Evolutionary conservation across 2,113 vertebrate genomes (phyloP).

Genomic region (Saccopteryx bilineata): DNA sequence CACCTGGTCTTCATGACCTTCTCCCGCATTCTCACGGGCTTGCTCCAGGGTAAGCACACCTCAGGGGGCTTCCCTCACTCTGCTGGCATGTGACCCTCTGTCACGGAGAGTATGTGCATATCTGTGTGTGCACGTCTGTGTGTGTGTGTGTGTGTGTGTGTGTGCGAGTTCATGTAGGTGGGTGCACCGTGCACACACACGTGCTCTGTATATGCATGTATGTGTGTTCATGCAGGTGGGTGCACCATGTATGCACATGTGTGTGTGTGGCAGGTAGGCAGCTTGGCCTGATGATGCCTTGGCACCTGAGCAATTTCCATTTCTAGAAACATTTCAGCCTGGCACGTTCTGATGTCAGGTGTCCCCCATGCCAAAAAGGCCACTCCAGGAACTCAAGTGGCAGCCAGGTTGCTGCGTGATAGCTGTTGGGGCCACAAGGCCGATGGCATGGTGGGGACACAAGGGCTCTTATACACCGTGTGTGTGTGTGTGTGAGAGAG

Average conservation of each 20-base stretch:
- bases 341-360: neutral
- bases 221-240: too few relatives aligned
- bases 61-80: rapidly evolving
- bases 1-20: conserved; percentile 93
- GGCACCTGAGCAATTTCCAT: rapidly evolving
- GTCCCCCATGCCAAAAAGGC: neutral
- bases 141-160: neutral
- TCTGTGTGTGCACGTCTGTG: rapidly evolving
- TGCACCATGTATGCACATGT: rapidly evolving
- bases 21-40: conserved; percentile 94
- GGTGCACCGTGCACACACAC: rapidly evolving
- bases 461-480: neutral
- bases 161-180: neutral
- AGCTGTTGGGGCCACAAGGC: rapidly evolving
- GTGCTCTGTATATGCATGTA: too few relatives aligned
- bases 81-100: neutral
- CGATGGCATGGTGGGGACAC: rapidly evolving
- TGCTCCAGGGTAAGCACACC: conserved; percentile 93
- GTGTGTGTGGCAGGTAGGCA: neutral
- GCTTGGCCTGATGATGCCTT: neutral
- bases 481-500: too few relatives aligned
- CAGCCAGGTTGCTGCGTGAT: neutral
- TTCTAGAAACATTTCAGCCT: neutral
- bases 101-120: rapidly evolving
- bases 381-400: rapidly evolving